A percentile compares a stretch with the other conserved stretches of the same genome.
Evolutionary conservation across 2,888 invertebrate species (phyloP).

Genomic region (Spilarctia lutea): DNA sequence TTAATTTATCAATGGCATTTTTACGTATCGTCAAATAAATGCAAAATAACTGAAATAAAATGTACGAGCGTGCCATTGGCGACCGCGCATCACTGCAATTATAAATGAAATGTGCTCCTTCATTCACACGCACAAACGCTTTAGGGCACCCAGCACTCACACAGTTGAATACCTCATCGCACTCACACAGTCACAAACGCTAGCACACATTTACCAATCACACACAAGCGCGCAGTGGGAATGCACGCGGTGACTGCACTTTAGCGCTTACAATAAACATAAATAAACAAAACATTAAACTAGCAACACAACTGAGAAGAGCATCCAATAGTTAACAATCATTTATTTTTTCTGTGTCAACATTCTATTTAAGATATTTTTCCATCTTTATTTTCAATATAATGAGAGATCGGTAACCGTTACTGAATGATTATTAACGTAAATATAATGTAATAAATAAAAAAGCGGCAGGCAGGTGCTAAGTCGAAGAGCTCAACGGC

Average conservation of each 20-base stretch:
- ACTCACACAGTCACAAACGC: conserved; percentile 69
- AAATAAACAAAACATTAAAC: conserved; percentile 85
- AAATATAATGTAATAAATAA: conserved; percentile 46
- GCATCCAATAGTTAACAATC: conserved; percentile 67
- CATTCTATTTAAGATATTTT: conserved; percentile 22
- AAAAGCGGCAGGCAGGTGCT: conserved; percentile 77
- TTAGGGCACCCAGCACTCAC: conserved; percentile 77
- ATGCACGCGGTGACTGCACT: conserved; percentile 87
- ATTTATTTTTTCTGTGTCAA: conserved; percentile 41
- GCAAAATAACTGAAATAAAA: conserved; percentile 71
- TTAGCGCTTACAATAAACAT: conserved; percentile 85
- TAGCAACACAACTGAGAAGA: conserved; percentile 71
- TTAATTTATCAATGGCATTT: conserved; percentile 34
- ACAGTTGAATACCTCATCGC: conserved; percentile 55
- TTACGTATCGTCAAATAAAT: conserved; percentile 62
- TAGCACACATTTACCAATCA: conserved; percentile 64
- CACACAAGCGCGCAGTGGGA: conserved; percentile 76
- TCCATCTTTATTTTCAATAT: conserved; percentile 31
- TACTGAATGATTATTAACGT: conserved; percentile 45
- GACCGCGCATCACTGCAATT: conserved; percentile 85
- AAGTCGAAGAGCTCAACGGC: conserved; percentile 78
- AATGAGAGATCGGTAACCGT: conserved; percentile 40
- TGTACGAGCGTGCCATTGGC: conserved; percentile 79
- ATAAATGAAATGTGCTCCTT: conserved; percentile 86
- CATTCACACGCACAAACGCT: conserved; percentile 86